Evolutionary conservation across 2,113 vertebrate genomes (phyloP).

Genomic region (Cyanoramphus novaezelandiae): DNA sequence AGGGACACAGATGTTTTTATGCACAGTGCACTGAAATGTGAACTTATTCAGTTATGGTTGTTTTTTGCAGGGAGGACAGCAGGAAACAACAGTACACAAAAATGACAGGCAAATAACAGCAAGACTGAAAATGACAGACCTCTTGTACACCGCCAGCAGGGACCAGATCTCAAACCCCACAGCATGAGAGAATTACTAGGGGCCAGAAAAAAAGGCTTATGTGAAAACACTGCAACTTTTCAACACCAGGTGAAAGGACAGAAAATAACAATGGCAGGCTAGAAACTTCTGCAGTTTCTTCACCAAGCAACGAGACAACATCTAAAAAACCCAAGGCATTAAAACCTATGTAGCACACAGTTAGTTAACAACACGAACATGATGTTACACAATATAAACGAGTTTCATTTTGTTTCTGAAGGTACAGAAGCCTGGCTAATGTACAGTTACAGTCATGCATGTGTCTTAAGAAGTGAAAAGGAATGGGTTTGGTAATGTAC

Average conservation of each 20-base stretch:
- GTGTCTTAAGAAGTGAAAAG: background rate
- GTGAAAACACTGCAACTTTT: background rate
- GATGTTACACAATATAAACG: background rate
- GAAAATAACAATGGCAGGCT: background rate
- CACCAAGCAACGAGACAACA: background rate
- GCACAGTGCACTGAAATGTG: background rate
- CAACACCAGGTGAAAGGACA: background rate
- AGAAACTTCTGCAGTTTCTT: background rate
- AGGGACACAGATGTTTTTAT: background rate
- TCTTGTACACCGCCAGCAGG: background rate
- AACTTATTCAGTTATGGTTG: background rate
- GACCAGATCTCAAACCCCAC: background rate
- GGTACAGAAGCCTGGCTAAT: background rate
- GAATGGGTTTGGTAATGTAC: background rate
- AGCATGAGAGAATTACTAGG: background rate
- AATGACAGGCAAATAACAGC: background rate
- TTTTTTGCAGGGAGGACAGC: background rate
- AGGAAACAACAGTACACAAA: background rate
- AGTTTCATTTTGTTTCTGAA: background rate
- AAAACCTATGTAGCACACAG: background rate
- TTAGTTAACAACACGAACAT: accelerated
- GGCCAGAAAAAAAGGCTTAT: background rate
- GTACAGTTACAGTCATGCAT: accelerated
- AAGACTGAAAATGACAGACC: background rate
- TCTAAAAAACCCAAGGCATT: background rate